Base-by-base conservation (phyloP, 2,797 vertebrate species). In the Lemur catta region DNA sequence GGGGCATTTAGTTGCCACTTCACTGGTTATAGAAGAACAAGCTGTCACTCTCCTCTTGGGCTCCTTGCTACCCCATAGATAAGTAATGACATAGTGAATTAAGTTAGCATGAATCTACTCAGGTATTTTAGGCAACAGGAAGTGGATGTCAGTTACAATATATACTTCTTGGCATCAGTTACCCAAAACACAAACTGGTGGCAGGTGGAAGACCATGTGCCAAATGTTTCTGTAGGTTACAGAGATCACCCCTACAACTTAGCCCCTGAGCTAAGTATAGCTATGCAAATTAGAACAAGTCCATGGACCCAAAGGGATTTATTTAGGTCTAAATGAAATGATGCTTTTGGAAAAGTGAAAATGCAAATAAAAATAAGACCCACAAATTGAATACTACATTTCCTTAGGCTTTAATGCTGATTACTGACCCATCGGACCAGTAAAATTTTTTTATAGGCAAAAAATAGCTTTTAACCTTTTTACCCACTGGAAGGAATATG, bases 121-220 rank as follows among this genome's bases (percentile, higher is more conserved):
- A 74, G 93, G 55, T 95, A 92, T 92, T 96, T 96, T 59, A 33
- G 71, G 78, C 48, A 82, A 89, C 17, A 95, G 93, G 91, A 98
- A 97, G 43, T 89, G 76, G 74, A 46, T 79, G 30, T 69, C 89
- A 84, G 80, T 88, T 88, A 94, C 33, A 93, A 94, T 88, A 94
- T 61, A 79, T 57, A 89, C 28, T 88, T 89, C 69, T 88, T 97
- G 84, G 94, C 28, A 76, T 92, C 80, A 86, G 80, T 95, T 95
- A 65, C 87, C 63, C 90, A 95, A 91, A 97, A 91, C 87, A 76
- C 63, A 96, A 96, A 95, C 72, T 96, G 88, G 79, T 91, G 65
- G 72, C 90, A 97, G 82, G 72, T 94, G 84, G 89, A 94, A 91
- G 81, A 87, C 48, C 55, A 55, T 72, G 74, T 94, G 91, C 74